Evolutionary conservation across 2,113 vertebrate species (phyloP).

Genomic region (Callaeas wilsoni): DNA sequence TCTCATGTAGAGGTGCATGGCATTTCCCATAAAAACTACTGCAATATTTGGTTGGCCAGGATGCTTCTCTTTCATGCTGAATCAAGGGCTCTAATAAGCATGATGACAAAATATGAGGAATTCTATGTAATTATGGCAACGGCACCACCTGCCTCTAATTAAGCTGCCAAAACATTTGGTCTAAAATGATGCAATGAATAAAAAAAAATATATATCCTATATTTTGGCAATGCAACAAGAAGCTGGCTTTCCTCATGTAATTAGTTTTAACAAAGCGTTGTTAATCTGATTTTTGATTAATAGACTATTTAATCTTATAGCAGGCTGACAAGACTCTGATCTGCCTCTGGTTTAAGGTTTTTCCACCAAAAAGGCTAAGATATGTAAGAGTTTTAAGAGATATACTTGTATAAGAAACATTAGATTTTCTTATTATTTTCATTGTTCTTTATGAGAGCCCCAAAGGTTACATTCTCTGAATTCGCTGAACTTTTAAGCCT

Average conservation of each 20-base stretch:
- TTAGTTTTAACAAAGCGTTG: slow-evolving; percentile 38
- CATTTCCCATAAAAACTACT: not conserved
- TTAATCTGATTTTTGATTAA: slow-evolving; percentile 55
- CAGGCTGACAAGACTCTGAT: not conserved
- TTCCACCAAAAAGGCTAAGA: not conserved
- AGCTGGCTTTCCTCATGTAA: slow-evolving; percentile 26
- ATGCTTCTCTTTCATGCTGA: slow-evolving; percentile 28
- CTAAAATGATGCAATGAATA: slow-evolving; percentile 42
- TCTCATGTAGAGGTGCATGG: not conserved
- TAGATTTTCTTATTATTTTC: not conserved
- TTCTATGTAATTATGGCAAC: slow-evolving; percentile 49
- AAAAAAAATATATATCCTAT: not conserved
- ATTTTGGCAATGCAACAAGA: slow-evolving; percentile 18
- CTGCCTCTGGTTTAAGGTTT: not conserved
- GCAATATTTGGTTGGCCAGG: slow-evolving; percentile 15
- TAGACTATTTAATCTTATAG: slow-evolving; percentile 23
- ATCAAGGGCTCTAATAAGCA: slow-evolving; percentile 50
- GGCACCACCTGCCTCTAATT: slow-evolving; percentile 67
- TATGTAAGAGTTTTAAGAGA: not conserved
- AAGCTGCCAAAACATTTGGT: slow-evolving; percentile 69
- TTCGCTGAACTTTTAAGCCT: slow-evolving; percentile 37
- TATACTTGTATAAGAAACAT: not conserved
- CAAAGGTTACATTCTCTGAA: slow-evolving; percentile 33
- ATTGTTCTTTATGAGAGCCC: not conserved
- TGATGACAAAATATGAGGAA: slow-evolving; percentile 59